Evolutionary conservation across 2,888 invertebrate genomes (phyloP).

Genomic region (Amblyjoppa proteus): DNA sequence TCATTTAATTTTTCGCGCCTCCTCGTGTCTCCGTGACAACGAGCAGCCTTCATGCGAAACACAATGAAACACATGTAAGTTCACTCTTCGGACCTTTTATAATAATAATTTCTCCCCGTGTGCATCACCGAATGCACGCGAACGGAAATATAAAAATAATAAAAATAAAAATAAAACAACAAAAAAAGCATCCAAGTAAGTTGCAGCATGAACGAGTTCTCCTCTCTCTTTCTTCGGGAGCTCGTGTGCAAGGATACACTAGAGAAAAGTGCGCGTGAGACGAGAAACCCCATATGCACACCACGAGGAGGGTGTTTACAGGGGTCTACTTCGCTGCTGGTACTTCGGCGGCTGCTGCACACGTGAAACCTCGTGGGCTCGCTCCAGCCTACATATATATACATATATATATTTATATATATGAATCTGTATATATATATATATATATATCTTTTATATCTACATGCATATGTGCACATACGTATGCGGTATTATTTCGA

Average conservation of each 20-base stretch:
- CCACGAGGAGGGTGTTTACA: conserved; percentile 30
- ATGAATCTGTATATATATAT: neutral
- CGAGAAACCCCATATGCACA: conserved; percentile 3
- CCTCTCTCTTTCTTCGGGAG: conserved; percentile 16
- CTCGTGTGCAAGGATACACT: conserved; percentile 22
- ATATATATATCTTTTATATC: conserved; percentile 12
- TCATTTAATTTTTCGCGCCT: neutral
- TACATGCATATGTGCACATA: conserved; percentile 2
- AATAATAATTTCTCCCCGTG: neutral
- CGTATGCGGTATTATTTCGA: conserved; percentile 39
- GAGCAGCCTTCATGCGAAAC: neutral
- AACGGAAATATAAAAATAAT: neutral
- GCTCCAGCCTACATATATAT: conserved; percentile 16
- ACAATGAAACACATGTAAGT: conserved; percentile 2
- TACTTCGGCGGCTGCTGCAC: conserved; percentile 46
- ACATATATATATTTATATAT: neutral
- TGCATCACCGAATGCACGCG: neutral
- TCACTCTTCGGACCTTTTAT: neutral
- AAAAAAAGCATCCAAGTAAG: conserved; percentile 7
- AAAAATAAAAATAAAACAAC: neutral
- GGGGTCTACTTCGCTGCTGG: conserved; percentile 15
- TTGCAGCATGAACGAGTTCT: conserved; percentile 13
- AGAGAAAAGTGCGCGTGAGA: conserved; percentile 16
- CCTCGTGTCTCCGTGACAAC: neutral
- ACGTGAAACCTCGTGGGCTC: conserved; percentile 35